Evolutionary conservation across 2,888 invertebrate genomes (phyloP), one percentile per base, ranked within the genome.

Genomic region (Caenorhabditis sp.): DNA sequence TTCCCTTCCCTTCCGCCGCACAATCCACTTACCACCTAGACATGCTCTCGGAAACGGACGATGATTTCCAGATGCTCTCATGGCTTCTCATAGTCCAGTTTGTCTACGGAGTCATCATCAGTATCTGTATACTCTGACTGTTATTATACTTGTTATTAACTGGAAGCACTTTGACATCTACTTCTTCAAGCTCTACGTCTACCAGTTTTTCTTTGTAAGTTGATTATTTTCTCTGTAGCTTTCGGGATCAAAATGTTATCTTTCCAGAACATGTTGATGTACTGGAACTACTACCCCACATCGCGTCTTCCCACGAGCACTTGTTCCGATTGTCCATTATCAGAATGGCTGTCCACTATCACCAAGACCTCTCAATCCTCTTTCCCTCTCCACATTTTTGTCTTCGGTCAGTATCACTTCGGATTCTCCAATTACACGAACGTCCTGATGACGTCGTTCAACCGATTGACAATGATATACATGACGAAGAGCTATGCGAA

Each of bases 161-260:
- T 80, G 79, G 79, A 67, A 67, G 40, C 55, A 55, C 13, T 80
- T 80, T 35, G 79, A 80, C 47, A 53, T 61, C n/a, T 72, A 80
- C 28, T 80, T 80, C 28, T 72, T 80, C 67, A 80, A 80, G 50
- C 44, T 80, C 35, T 80, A 72, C 15, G 61, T 80, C 15, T 80
- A 62, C 20, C 79, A 80, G 37, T 80, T 50, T 22, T 13, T 80
- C 22, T 80, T 80, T 50, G 76, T 76, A 51, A 76, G 76, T 68
- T 60, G 15, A 28, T 26, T 1, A 5, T 40, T 40, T 18, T 5
- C 26, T 51, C 35, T 20, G n/a, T n/a, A n/a, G n/a, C 32, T 6
- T 6, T 6, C 32, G 32, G 32, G 32, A 32, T 24, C 55, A 55
- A 51, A 18, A 47, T 15, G 32, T 32, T 28, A 11, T 24, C 9